A percentile compares a stretch with the other conserved stretches of the same genome.
These are phyloP conservation scores for Lithophane semibrunnea DNA, from an alignment of 2,888 invertebrate genomes.

Conservation along the genomic window DNA sequence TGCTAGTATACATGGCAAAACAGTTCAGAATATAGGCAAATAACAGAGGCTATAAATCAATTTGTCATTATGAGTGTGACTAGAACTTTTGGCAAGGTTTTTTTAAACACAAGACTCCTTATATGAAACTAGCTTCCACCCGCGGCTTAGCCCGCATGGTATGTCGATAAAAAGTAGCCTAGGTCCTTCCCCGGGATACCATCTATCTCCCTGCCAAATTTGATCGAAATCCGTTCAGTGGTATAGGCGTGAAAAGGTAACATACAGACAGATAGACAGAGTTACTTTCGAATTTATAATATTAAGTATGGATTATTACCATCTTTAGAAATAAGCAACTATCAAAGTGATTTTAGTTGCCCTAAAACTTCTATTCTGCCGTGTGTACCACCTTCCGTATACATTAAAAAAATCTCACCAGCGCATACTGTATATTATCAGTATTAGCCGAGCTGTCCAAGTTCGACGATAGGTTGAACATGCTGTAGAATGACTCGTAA, in stretches of 20 bases:
- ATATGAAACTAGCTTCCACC: too few species aligned
- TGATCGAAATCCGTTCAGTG: too few species aligned
- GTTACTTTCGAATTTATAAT: too few species aligned
- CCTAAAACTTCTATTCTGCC: neutral
- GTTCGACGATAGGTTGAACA: constrained; percentile 94
- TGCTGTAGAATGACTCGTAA: constrained; percentile 90
- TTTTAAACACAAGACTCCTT: neutral
- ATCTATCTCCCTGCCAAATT: too few species aligned
- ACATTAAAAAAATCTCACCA: constrained; percentile 87
- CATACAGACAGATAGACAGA: too few species aligned
- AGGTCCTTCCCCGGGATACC: too few species aligned
- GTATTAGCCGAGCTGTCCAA: constrained; percentile 92
- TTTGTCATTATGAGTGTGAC: neutral
- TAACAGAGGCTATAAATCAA: neutral
- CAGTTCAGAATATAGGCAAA: neutral
- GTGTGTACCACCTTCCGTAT: neutral
- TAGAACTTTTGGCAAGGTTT: neutral
- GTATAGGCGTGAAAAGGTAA: too few species aligned
- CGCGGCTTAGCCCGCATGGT: too few species aligned
- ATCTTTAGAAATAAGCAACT: neutral
- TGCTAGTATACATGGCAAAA: neutral
- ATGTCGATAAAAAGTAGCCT: too few species aligned
- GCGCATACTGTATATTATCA: constrained; percentile 93
- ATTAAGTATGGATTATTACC: neutral
- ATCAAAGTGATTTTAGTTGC: neutral